Conservation (phyloP, 2,797 vertebrate genomes). For the Buphagus erythrorhynchus region DNA sequence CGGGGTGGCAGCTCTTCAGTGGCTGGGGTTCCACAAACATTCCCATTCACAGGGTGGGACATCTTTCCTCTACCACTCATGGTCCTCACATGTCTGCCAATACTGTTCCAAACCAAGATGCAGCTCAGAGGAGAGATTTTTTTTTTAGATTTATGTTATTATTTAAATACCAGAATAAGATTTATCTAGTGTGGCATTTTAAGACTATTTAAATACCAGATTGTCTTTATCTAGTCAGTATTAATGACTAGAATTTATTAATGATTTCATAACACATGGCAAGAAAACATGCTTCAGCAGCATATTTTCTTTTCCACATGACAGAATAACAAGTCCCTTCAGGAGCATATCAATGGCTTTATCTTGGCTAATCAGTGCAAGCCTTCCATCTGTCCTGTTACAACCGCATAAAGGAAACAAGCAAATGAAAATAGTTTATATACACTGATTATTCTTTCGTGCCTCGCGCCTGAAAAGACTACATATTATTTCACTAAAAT, state of each 20-base stretch:
- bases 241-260: neutral
- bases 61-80: neutral
- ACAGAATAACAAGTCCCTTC: neutral
- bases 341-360: neutral
- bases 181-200: neutral
- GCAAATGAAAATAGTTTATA: neutral
- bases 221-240: neutral
- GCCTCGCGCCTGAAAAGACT: neutral
- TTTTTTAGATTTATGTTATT: neutral
- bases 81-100: neutral
- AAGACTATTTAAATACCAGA: neutral
- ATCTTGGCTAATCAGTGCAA: neutral
- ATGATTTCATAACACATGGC: neutral
- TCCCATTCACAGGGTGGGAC: rapidly evolving
- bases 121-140: neutral
- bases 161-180: neutral
- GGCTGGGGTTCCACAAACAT: rapidly evolving
- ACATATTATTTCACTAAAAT: neutral
- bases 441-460: neutral
- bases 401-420: neutral
- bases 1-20: neutral
- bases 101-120: neutral
- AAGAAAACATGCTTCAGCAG: neutral
- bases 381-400: neutral
- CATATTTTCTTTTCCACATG: neutral